Evolutionary conservation across 2,113 vertebrate species (phyloP), one percentile per base, ranked within the genome.

Genomic region (Labeo rohita): DNA sequence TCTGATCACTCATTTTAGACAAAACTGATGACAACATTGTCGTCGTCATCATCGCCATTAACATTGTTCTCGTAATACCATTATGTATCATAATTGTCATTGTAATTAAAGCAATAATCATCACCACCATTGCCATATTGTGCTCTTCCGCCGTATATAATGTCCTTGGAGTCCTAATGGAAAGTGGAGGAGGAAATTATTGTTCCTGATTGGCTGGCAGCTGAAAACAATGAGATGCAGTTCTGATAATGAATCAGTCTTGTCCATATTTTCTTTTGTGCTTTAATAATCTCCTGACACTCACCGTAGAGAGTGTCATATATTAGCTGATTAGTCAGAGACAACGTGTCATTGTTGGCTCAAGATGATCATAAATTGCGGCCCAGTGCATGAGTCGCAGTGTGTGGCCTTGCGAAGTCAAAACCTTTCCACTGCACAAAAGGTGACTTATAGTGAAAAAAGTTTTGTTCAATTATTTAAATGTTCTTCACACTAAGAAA

Each of bases 181-280:
- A 66, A 70, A 79, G 34, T 10, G 49, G 45, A 56, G 75, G 84
- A 56, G 21, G 83, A 16, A 47, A 49, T 36, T 66, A 4, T 72
- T 80, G 66, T 47, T 80, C 65, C 36, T 70, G 76, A 68, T 70
- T 59, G 63, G 76, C n/a, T 80, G 34, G n/a, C 28, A 61, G 75
- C 13, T 23, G 28, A 63, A 36, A 45, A 49, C 54, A 73, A 34
- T 39, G 23, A 80, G 36, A 72, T 59, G 10, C 3, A 47, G 63
- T 81, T 59, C 59, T 56, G 78, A 74, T 81, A 86, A 65, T 80
- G 23, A 86, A 70, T 86, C 77, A 12, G 0, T 81, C 18, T 65
- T 72, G 47, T 73, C 13, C 54, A 74, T 61, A 47, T 70, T 72
- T 49, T 80, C 50, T 65, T 80, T 23, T 72, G 50, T 73, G 52